Conservation (phyloP, 1,140 invertebrate species). For the Harpegnathos saltator region DNA sequence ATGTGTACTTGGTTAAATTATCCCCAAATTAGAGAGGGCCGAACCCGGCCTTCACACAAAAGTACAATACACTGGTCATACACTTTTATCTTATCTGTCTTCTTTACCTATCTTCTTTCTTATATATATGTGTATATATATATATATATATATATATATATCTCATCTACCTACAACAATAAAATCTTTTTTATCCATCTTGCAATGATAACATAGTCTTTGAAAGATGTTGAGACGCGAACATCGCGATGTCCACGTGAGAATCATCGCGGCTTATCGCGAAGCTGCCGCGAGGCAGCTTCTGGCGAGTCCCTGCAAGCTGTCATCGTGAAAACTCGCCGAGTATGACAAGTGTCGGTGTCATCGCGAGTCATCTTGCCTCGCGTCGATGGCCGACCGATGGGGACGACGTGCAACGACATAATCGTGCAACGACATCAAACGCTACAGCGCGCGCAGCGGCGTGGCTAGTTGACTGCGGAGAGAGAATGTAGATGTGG, state of each 20-base stretch:
- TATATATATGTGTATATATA: no score
- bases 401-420: constrained; percentile 22
- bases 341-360: no score
- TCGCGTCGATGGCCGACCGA: not conserved
- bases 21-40: not conserved
- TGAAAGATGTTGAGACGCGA: not conserved
- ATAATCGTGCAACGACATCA: constrained; percentile 26
- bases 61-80: no score
- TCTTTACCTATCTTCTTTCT: no score
- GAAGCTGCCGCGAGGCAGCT: no score
- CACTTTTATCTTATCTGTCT: no score
- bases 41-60: no score
- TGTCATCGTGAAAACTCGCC: not conserved
- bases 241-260: not conserved
- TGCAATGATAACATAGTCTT: not conserved
- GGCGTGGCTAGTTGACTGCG: constrained; percentile 70
- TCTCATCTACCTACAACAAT: no score
- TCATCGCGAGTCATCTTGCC: constrained; percentile 16
- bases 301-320: not conserved
- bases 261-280: not conserved
- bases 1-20: not conserved
- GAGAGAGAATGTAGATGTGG: constrained; percentile 60
- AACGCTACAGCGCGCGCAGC: constrained; percentile 58
- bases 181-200: no score
- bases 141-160: no score